Evolutionary conservation across 1,140 invertebrate species (phyloP).

Genomic region (Harpegnathos saltator): DNA sequence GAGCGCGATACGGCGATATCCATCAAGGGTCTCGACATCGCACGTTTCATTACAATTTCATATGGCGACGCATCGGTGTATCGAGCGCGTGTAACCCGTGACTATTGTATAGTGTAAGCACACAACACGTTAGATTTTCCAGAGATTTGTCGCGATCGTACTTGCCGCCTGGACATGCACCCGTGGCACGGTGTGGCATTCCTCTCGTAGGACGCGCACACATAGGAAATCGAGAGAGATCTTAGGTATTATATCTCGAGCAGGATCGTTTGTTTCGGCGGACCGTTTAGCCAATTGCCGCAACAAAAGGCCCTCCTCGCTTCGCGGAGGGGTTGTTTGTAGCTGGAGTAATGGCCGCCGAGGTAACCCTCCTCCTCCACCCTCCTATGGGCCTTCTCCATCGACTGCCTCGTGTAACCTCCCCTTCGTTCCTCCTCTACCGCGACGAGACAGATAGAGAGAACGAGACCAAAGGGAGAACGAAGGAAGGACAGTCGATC

Average conservation of each 20-base stretch:
- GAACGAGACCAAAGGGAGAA: slow-evolving; percentile 15
- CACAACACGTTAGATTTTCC: no score
- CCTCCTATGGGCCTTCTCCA: slow-evolving; percentile 66
- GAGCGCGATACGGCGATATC: no score
- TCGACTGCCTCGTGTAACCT: slow-evolving; percentile 52
- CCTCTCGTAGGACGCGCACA: background rate
- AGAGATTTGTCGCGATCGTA: no score
- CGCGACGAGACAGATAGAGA: slow-evolving; percentile 31
- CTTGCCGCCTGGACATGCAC: background rate
- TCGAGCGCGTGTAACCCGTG: no score
- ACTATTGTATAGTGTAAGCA: no score
- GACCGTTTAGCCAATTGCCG: slow-evolving; percentile 83
- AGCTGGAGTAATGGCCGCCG: slow-evolving; percentile 83
- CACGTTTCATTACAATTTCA: no score
- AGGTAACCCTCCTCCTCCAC: slow-evolving; percentile 69
- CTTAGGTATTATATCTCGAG: slow-evolving; percentile 58
- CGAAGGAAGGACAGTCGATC: slow-evolving; percentile 45
- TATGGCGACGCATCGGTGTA: no score
- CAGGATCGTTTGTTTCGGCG: slow-evolving; percentile 77
- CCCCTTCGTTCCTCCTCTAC: slow-evolving; percentile 17
- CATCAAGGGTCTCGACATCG: no score
- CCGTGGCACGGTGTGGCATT: background rate
- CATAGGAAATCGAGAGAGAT: slow-evolving; percentile 49
- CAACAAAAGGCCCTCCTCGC: slow-evolving; percentile 81
- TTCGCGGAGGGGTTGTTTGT: slow-evolving; percentile 83